Conservation (phyloP, 2,888 invertebrate species). For the Apotomis capreana region DNA sequence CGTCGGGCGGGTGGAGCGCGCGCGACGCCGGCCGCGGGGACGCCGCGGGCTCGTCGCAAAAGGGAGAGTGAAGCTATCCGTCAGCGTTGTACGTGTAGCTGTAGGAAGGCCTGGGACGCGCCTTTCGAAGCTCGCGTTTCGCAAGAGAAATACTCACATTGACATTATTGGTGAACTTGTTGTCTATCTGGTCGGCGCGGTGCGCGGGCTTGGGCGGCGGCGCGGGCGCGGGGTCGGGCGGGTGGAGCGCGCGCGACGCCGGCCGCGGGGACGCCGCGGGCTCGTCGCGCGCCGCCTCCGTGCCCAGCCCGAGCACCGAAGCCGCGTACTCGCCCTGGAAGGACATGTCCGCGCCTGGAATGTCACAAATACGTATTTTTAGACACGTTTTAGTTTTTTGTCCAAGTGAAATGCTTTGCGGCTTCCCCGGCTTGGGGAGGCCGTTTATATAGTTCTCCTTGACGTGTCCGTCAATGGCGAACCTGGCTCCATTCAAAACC, state of each 20-base stretch:
- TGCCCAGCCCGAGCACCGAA: constrained; percentile 90
- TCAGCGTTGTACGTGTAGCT: too few species aligned
- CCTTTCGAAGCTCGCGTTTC: too few species aligned
- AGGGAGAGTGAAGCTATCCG: too few species aligned
- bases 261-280: constrained; percentile 54
- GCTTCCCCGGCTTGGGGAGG: too few species aligned
- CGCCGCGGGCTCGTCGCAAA: constrained; percentile 51
- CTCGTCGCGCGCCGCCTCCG: constrained; percentile 69
- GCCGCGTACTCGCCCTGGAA: constrained; percentile 96
- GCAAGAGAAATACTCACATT: background rate
- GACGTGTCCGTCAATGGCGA: too few species aligned
- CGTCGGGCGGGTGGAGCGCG: constrained; percentile 53
- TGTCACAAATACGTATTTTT: background rate
- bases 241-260: constrained; percentile 56
- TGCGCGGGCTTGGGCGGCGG: constrained; percentile 50
- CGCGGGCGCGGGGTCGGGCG: constrained; percentile 59
- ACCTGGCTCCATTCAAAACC: too few species aligned
- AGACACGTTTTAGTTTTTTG: too few species aligned
- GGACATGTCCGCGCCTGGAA: constrained; percentile 91
- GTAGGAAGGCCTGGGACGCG: too few species aligned
- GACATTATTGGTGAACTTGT: constrained; percentile 45
- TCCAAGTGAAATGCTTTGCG: too few species aligned
- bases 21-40: constrained; percentile 59
- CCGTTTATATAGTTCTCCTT: too few species aligned
- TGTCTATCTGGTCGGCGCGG: constrained; percentile 50